A percentile compares a stretch with the other conserved stretches of the same genome.
Evolutionary conservation across 2,113 vertebrate species (phyloP).

Genomic region (Misgurnus mizolepis): DNA sequence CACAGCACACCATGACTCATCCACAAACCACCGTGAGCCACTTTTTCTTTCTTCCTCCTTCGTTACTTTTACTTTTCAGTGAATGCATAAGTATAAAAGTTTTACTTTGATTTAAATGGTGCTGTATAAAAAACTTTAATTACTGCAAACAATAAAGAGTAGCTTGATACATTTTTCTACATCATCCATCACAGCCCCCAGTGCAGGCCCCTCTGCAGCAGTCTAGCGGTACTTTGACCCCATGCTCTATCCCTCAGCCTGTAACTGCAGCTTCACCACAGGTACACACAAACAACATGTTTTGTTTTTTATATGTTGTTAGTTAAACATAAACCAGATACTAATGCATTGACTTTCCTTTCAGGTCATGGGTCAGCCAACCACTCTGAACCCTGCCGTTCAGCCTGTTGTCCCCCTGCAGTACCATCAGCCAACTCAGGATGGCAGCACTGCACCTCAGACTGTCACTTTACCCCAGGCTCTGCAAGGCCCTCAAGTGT

Average conservation of each 20-base stretch:
- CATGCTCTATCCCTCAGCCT: slow-evolving; percentile 53
- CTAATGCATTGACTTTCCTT: neutral
- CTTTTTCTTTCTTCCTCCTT: neutral
- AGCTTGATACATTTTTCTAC: neutral
- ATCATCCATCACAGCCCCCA: slow-evolving; percentile 3
- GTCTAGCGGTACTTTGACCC: slow-evolving; percentile 26
- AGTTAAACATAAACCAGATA: slow-evolving; percentile 2
- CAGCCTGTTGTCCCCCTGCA: slow-evolving; percentile 56
- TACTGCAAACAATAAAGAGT: too few relatives aligned
- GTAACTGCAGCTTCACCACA: slow-evolving; percentile 50
- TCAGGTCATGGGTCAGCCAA: slow-evolving; percentile 34
- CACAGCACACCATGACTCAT: slow-evolving; percentile 36
- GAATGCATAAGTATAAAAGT: neutral
- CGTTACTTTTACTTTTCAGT: neutral
- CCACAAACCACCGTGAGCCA: slow-evolving; percentile 42
- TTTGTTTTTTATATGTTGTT: neutral
- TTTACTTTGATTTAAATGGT: neutral
- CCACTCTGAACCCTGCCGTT: slow-evolving; percentile 55
- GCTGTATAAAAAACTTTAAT: too few relatives aligned
- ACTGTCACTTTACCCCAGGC: slow-evolving; percentile 47
- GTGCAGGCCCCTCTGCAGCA: slow-evolving; percentile 50
- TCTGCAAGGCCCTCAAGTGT: slow-evolving; percentile 55
- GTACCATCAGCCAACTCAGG: slow-evolving; percentile 58
- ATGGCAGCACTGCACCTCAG: slow-evolving; percentile 56
- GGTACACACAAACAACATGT: slow-evolving; percentile 27